These are phyloP conservation scores for Patella depressa DNA, from an alignment of 2,888 invertebrate genomes.

Conservation along the genomic window DNA sequence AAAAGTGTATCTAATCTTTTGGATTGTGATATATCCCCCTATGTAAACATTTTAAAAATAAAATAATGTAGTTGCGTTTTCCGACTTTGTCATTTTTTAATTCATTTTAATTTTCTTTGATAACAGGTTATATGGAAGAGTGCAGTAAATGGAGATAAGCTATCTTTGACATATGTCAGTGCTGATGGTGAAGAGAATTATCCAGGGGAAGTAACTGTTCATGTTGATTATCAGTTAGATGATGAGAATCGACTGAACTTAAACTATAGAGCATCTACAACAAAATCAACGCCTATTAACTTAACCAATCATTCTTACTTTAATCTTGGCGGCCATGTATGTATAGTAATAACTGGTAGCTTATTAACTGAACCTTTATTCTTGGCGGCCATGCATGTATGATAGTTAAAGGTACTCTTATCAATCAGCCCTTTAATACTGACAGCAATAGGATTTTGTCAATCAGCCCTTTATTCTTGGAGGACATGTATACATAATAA, in stretches of 20 bases:
- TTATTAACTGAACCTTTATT: not conserved
- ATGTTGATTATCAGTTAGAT: conserved; percentile 1
- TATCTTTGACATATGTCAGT: conserved; percentile 80
- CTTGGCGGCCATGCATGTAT: no score
- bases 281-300: not conserved
- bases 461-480: no score
- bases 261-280: not conserved
- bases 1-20: no score
- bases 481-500: no score
- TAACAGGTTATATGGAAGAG: conserved; percentile 44
- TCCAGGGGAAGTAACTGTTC: conserved; percentile 20
- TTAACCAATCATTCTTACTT: not conserved
- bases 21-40: no score
- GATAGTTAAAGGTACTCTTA: no score
- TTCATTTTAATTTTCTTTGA: not conserved
- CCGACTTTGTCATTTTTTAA: no score
- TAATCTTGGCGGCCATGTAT: conserved; percentile 3
- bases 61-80: no score
- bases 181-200: conserved; percentile 34
- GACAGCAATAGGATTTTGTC: no score
- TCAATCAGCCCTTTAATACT: no score
- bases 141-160: conserved; percentile 55
- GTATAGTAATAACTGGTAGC: not conserved
- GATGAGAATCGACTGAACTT: not conserved
- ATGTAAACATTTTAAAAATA: no score